phyloP scores from a whole-genome alignment of 2,888 invertebrate species.

The Eueremaeus valkanovi region DNA sequence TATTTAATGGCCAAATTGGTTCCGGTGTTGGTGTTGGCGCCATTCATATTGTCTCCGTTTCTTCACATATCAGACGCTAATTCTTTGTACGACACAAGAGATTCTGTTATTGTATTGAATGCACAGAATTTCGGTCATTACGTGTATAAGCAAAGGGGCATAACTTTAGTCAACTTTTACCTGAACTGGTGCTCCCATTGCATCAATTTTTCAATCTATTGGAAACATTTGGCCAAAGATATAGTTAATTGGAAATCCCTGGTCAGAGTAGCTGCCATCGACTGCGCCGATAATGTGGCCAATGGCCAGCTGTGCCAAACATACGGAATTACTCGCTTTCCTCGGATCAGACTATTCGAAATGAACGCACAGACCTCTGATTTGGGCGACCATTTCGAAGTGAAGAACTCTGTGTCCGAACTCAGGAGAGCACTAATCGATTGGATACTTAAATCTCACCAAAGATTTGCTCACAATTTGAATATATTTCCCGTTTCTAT shows the following conservation, averaged over 20 bases:
- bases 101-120: conserved; percentile 30
- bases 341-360: conserved; percentile 56
- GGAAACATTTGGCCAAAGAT: conserved; percentile 71
- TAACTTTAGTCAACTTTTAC: conserved; percentile 78
- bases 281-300: conserved; percentile 75
- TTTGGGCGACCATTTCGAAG: neutral
- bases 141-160: conserved; percentile 22
- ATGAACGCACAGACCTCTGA: neutral
- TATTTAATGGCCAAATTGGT: too few species aligned
- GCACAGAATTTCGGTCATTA: conserved; percentile 10
- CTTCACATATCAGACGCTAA: neutral
- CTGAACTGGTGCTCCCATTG: conserved; percentile 96
- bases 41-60: neutral
- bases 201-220: conserved; percentile 78
- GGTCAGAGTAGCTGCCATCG: conserved; percentile 70
- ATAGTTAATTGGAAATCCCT: conserved; percentile 69
- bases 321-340: conserved; percentile 83
- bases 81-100: conserved; percentile 17
- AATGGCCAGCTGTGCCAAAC: conserved; percentile 81
- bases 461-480: neutral
- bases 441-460: neutral
- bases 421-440: conserved; percentile 15
- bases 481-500: conserved; percentile 19
- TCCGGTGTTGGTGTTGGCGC: neutral
- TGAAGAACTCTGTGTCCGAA: neutral